Evolutionary conservation across 2,888 invertebrate genomes (phyloP), one percentile per base, ranked within the genome.

Genomic region (Lasioglossum vierecki): DNA sequence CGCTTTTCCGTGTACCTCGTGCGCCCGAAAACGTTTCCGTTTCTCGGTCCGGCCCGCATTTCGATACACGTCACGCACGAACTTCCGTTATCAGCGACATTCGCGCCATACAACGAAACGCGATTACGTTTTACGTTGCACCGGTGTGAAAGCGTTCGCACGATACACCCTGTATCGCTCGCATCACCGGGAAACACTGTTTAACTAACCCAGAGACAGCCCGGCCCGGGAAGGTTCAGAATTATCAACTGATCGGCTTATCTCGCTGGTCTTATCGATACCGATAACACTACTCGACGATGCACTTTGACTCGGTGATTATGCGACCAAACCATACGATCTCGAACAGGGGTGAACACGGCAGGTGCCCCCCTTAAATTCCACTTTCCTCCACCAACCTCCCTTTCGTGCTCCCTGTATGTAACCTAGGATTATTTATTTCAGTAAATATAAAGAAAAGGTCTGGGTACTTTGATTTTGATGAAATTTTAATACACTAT

Each of bases 71-170:
- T 74, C 73, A 13, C 83, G 57, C 83, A 22, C 73, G 57, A 70
- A 83, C 76, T 71, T 82, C 74, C 86, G 76, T 82, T 85, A 70
- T 57, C 81, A 35, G 41, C 44, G 72, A 87, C 79, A 39, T 71
- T 71, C 44, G 46, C 83, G 82, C 72, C 79, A 68, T 81, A 84
- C 87, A 88, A 88, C 87, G 87, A 88, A 88, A 84, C 78, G 77
- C 83, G 79, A 82, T 87, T 84, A 87, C 75, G 82, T 85, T 83
- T 39, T 82, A 49, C 80, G 66, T 76, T 82, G 46, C 76, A 63
- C 63, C 57, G 60, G 60, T 63, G 77, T 63, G 71, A 63, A 68
- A 77, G 73, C 81, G 60, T 6, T 30, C 30, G 26, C 35, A 3
- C 30, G 35, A 66, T 72, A 46, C 79, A 53, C 70, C 66, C 39